Percentiles rank a stretch among this genome's conserved stretches.
Conservation (phyloP, 2,888 invertebrate genomes). For the Drosophila atroscutellata region DNA sequence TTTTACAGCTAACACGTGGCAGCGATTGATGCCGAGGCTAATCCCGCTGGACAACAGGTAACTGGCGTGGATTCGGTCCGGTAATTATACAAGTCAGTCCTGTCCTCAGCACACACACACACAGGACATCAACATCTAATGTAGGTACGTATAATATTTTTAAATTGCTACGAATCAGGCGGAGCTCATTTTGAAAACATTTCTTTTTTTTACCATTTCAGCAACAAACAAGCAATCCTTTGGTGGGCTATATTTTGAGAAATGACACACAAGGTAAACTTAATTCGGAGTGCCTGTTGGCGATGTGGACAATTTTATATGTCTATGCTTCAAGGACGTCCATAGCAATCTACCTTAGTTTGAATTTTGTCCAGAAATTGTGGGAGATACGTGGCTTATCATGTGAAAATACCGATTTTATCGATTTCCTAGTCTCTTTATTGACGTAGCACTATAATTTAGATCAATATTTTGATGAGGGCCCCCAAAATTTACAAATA, state of each 20-base stretch:
- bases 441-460: neutral
- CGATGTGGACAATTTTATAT: neutral
- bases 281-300: neutral
- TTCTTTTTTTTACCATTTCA: neutral
- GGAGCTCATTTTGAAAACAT: neutral
- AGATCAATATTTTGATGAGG: neutral
- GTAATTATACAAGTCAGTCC: constrained; percentile 11
- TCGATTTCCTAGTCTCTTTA: neutral
- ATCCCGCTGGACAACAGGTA: constrained; percentile 52
- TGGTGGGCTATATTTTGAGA: neutral
- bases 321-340: neutral
- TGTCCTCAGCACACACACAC: neutral
- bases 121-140: neutral
- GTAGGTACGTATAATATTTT: constrained; percentile 12
- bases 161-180: neutral
- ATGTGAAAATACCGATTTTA: neutral
- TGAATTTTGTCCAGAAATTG: neutral
- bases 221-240: neutral
- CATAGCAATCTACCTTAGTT: neutral
- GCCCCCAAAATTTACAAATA: neutral
- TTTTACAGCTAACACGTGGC: constrained; percentile 70
- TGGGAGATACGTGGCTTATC: neutral
- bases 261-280: neutral
- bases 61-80: constrained; percentile 5
- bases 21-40: constrained; percentile 48